Conservation (phyloP, 2,113 vertebrate genomes). For the Bostrychus sinensis region DNA sequence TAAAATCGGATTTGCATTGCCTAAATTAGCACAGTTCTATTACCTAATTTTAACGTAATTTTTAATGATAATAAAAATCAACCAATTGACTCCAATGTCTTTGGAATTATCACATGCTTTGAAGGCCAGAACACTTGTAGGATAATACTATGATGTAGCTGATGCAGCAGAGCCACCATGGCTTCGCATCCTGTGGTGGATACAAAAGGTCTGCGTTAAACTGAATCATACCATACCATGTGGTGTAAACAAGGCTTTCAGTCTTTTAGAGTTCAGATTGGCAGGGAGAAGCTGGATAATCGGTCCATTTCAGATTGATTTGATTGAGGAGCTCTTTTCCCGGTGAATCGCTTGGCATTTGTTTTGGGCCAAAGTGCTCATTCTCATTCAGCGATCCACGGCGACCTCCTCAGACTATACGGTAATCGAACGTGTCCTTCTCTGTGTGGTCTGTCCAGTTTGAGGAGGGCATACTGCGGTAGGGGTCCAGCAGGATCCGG, state of each 20-base stretch:
- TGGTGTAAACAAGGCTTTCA: neutral
- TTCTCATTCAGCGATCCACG: neutral
- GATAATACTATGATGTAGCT: too few species aligned
- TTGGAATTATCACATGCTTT: too few species aligned
- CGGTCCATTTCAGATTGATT: slow-evolving; percentile 34
- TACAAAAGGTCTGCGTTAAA: neutral
- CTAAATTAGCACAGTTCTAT: too few species aligned
- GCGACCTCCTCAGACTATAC: slow-evolving; percentile 77
- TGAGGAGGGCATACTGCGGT: slow-evolving; percentile 86
- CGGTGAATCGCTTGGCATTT: slow-evolving; percentile 50
- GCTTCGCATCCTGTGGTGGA: neutral
- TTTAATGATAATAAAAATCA: too few species aligned
- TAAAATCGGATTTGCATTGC: too few species aligned
- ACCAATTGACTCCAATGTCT: too few species aligned
- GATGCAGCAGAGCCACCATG: neutral
- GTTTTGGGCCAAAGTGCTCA: slow-evolving; percentile 23
- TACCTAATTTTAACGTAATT: too few species aligned
- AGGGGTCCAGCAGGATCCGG: slow-evolving; percentile 86
- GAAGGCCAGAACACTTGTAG: too few species aligned
- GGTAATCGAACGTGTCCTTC: slow-evolving; percentile 86
- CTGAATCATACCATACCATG: neutral
- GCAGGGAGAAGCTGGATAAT: slow-evolving; percentile 11
- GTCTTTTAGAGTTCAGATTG: slow-evolving; percentile 9
- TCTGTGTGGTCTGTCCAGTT: slow-evolving; percentile 88
- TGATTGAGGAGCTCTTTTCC: slow-evolving; percentile 15